phyloP scores from a whole-genome alignment of 1,140 invertebrate genomes.

The Babylonia areolata region DNA sequence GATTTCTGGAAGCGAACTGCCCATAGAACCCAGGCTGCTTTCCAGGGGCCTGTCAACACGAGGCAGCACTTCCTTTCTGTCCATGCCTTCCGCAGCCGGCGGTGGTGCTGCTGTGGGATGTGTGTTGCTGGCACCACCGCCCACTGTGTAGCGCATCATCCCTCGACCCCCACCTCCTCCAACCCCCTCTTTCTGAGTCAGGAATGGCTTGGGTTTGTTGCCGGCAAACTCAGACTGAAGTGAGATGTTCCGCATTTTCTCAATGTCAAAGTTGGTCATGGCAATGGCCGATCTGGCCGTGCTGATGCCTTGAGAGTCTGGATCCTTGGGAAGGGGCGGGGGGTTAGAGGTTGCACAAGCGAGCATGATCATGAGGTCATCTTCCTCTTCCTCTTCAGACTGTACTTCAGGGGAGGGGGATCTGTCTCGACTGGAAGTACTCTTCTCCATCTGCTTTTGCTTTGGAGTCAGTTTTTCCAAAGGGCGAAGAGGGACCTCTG shows the following conservation, averaged over 20 bases:
- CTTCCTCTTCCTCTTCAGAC: background rate
- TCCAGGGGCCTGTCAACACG: background rate
- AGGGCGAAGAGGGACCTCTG: conserved; percentile 50
- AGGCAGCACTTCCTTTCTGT: background rate
- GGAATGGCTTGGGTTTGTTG: background rate
- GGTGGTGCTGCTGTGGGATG: background rate
- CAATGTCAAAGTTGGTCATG: conserved; percentile 29
- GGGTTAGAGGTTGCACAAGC: background rate
- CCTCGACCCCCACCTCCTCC: background rate
- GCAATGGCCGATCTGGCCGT: background rate
- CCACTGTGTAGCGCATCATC: background rate
- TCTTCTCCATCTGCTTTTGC: conserved; percentile 41
- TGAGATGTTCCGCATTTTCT: background rate
- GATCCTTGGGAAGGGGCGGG: background rate
- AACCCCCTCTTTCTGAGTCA: background rate
- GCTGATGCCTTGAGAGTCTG: background rate
- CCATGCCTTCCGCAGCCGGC: background rate
- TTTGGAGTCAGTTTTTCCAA: conserved; percentile 59
- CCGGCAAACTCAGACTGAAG: background rate
- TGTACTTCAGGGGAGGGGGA: background rate
- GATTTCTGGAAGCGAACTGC: background rate
- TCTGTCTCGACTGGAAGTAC: background rate
- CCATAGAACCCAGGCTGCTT: background rate
- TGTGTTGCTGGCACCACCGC: background rate
- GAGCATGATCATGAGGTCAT: conserved; percentile 2